Evolutionary conservation across 2,113 vertebrate genomes (phyloP).

Genomic region (Mola mola): DNA sequence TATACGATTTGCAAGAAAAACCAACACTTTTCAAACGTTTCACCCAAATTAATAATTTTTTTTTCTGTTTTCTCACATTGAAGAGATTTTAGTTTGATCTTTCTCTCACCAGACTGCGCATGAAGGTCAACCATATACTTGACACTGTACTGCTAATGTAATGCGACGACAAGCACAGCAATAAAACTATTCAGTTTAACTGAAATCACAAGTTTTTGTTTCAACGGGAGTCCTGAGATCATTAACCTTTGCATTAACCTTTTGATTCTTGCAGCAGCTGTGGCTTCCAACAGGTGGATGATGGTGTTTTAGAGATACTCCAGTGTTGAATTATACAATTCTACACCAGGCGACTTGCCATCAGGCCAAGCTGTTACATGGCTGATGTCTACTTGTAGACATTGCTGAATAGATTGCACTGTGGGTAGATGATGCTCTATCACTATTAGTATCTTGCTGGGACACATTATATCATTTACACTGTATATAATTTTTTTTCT

Average conservation of each 20-base stretch:
- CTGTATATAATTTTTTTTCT: no score
- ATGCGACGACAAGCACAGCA: conserved; percentile 12
- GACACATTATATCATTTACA: background rate
- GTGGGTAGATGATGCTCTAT: background rate
- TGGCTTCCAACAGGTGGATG: conserved; percentile 31
- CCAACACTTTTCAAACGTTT: no score
- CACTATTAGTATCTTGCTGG: background rate
- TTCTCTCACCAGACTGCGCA: background rate
- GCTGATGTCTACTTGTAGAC: no score
- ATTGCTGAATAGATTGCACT: no score
- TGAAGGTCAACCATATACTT: conserved; percentile 36
- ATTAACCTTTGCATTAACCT: conserved; percentile 68
- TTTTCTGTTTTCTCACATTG: no score
- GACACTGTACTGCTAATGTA: conserved; percentile 1
- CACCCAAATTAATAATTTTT: no score
- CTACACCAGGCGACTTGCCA: background rate
- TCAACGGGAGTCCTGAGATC: conserved; percentile 30
- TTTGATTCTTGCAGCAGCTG: conserved; percentile 51
- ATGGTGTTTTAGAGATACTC: conserved; percentile 7
- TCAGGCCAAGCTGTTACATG: background rate
- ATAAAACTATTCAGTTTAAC: conserved; percentile 25
- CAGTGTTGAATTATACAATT: background rate
- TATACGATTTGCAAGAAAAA: no score
- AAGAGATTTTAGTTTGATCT: background rate
- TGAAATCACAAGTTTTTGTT: conserved; percentile 15